Evolutionary conservation across 2,797 vertebrate genomes (phyloP).

Genomic region (Avahi laniger): DNA sequence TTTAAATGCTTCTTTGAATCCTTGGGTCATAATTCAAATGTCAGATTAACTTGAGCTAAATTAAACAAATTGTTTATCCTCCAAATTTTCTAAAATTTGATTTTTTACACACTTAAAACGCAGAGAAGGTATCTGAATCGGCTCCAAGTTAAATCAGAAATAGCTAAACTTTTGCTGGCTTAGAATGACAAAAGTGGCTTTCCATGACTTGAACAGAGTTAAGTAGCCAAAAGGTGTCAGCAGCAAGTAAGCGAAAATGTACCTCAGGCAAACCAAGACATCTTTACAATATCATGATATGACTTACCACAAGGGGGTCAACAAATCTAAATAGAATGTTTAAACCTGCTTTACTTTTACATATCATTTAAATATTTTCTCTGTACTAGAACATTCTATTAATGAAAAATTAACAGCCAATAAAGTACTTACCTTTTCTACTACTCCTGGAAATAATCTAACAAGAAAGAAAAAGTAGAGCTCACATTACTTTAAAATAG

Average conservation of each 20-base stretch:
- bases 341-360: neutral
- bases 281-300: neutral
- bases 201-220: neutral
- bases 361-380: neutral
- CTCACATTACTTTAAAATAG: neutral
- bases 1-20: neutral
- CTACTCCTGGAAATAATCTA: constrained; percentile 81
- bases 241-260: neutral
- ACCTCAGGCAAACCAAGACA: neutral
- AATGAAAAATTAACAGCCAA: neutral
- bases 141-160: neutral
- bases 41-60: neutral
- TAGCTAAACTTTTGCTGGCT: neutral
- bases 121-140: neutral
- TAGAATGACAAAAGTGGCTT: no score
- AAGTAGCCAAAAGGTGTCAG: no score
- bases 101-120: neutral
- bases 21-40: neutral
- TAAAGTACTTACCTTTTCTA: constrained; percentile 81
- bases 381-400: neutral
- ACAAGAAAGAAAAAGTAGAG: constrained; percentile 52
- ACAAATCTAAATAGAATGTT: neutral
- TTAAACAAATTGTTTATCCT: neutral
- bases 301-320: neutral
- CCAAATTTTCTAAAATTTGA: neutral